A percentile compares a stretch with the other conserved stretches of the same genome.
phyloP scores from a whole-genome alignment of 2,797 vertebrate genomes.

The Spizella passerina region DNA sequence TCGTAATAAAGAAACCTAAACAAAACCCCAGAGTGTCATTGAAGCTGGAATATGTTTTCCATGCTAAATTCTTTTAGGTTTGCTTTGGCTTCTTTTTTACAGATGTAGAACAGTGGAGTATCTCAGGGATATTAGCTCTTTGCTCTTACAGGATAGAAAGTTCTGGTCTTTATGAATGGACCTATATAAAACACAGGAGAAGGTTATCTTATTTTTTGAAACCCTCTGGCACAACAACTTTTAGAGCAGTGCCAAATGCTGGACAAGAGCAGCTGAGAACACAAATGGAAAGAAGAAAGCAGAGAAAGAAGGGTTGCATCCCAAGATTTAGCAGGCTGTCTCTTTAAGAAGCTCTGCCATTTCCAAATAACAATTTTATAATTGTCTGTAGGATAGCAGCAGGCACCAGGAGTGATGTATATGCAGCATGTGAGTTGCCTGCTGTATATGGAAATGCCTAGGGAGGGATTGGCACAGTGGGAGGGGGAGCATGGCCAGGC shows the following conservation, averaged over 20 bases:
- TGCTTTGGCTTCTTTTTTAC: slow-evolving; percentile 22
- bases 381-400: neutral
- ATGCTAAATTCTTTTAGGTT: neutral
- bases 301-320: neutral
- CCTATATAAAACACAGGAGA: neutral
- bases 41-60: slow-evolving; percentile 28
- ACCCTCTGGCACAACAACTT: neutral
- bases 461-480: neutral
- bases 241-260: neutral
- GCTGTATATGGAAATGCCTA: neutral
- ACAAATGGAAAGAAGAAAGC: neutral
- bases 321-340: neutral
- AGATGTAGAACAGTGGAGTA: neutral
- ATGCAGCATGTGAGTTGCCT: neutral
- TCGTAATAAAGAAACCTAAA: neutral
- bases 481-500: neutral
- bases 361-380: neutral
- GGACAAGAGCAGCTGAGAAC: neutral
- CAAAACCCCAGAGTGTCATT: slow-evolving; percentile 12
- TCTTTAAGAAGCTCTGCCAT: neutral
- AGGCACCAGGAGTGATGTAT: neutral
- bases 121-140: neutral
- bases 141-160: neutral
- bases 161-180: neutral
- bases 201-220: neutral